phyloP scores from a whole-genome alignment of 2,113 vertebrate species.

The Apodemus sylvaticus region DNA sequence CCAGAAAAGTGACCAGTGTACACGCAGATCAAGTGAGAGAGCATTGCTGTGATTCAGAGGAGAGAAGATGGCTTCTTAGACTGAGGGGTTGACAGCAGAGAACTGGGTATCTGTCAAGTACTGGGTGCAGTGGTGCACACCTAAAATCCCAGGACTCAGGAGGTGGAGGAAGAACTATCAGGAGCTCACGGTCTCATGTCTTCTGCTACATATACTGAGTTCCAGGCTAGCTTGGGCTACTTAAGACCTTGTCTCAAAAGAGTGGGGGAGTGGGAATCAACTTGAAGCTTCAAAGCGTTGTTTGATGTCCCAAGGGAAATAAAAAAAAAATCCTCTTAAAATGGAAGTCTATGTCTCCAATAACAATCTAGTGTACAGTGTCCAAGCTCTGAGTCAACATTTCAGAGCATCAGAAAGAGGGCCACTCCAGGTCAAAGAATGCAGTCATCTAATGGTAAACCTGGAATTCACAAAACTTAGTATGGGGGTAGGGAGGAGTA shows the following conservation, averaged over 20 bases:
- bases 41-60: neutral
- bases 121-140: no score
- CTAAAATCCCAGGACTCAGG: neutral
- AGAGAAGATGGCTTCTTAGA: neutral
- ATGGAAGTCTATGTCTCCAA: neutral
- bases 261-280: neutral
- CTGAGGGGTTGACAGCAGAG: neutral
- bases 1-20: neutral
- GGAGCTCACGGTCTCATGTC: neutral
- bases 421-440: neutral
- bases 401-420: neutral
- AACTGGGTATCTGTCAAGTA: neutral
- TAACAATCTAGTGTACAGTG: neutral
- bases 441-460: neutral
- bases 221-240: neutral
- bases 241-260: neutral
- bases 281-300: neutral
- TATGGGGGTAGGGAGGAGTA: neutral
- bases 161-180: neutral
- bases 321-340: neutral
- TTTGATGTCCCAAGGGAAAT: neutral
- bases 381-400: neutral
- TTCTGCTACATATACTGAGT: neutral
- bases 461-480: neutral
- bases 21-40: neutral